Base-by-base conservation (phyloP, 2,888 invertebrate genomes). In the Lasioglossum leucozonium region DNA sequence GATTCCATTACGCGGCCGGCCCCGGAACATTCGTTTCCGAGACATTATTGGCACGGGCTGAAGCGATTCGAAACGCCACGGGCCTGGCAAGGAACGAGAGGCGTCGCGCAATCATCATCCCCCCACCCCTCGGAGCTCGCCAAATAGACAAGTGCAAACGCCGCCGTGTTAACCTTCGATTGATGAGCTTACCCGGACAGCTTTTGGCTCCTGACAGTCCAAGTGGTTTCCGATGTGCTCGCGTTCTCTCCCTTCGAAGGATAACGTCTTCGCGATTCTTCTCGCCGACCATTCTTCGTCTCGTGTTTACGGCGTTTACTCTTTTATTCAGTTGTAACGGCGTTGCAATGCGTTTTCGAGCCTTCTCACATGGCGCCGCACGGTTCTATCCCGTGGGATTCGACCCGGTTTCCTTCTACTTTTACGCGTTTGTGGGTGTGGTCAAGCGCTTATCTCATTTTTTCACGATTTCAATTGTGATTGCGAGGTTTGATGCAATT, bases 1-100 rank as follows among this genome's bases (percentile, higher is more conserved):
- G 30, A 58, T 58, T 58, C 58, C 58, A 58, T 58, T 58, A 58
- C 58, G 58, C 26, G 58, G 58, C 58, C 58, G 26, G 58, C 58
- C 26, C 58, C 58, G 58, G 26, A 58, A 58, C 58, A 26, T 58
- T 58, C 58, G 58, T 58, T 58, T 58, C 58, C 58, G 58, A 58
- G 58, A 58, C 58, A 58, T 58, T 58, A 58, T 58, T 58, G 58
- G 58, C 58, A 58, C 58, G 26, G 58, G 26, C 26, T 26, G 26
- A 26, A 58, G 26, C 26, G 58, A 13, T 58, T 58, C 58, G 58
- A 30, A 58, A 58, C 26, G 58, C 13, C 58, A 58, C 58, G 11
- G 26, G 26, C n/a, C 58, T 58, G 58, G 58, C 58, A 58, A 58
- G 26, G 58, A 58, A 16, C 26, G 51, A 51, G 26, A 58, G 13